Conservation (phyloP, 2,113 vertebrate genomes). For the Talpa occidentalis region DNA sequence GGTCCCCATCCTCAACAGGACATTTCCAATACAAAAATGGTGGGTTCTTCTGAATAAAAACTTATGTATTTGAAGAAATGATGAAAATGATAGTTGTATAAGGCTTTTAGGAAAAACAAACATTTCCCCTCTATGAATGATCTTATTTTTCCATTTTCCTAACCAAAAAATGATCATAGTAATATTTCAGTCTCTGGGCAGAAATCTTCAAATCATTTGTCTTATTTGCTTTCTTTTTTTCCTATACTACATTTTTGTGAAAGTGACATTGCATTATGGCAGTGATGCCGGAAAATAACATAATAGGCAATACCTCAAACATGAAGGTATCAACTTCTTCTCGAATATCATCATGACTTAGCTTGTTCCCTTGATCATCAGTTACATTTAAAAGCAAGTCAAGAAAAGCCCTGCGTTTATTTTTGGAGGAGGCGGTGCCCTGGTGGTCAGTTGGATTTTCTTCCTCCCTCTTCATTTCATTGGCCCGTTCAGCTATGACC, state of each 20-base stretch:
- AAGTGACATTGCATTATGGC: too few species aligned
- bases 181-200: background rate
- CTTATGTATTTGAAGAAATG: background rate
- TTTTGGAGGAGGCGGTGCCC: slow-evolving; percentile 41
- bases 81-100: background rate
- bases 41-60: background rate
- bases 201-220: background rate
- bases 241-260: too few species aligned
- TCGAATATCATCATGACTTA: slow-evolving; percentile 91
- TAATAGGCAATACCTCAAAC: slow-evolving; percentile 90
- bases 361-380: slow-evolving; percentile 91
- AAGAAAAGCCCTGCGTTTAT: slow-evolving; percentile 90
- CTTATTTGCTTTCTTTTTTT: background rate
- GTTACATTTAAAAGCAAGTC: slow-evolving; percentile 92
- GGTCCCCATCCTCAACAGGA: too few species aligned
- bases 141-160: background rate
- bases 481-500: slow-evolving; percentile 91
- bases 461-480: slow-evolving; percentile 74
- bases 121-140: background rate
- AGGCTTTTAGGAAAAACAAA: background rate
- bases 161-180: background rate
- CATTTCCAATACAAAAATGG: background rate
- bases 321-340: slow-evolving; percentile 99
- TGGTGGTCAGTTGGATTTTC: fast-evolving
- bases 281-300: background rate